Base-by-base conservation (phyloP, 2,888 invertebrate species). In the Brenthis daphne region DNA sequence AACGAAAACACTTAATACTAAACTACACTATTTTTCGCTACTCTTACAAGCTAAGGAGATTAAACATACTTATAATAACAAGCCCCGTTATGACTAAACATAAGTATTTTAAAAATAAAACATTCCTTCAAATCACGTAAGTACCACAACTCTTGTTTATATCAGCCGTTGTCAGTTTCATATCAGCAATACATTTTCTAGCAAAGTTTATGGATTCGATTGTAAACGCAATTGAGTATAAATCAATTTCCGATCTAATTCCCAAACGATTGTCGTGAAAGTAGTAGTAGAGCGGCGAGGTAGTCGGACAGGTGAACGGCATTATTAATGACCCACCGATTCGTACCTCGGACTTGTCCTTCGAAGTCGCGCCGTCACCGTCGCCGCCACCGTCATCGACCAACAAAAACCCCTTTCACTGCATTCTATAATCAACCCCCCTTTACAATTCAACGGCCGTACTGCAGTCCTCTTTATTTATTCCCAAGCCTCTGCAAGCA, bases 291-390 rank as follows among this genome's bases (percentile, higher is more conserved):
- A 73, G 66, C 64, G 73, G 74, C 75, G 74, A 81, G 48, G 81
- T 75, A 82, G 83, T 77, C 77, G 72, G 80, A 78, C 87, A 87
- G 86, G 85, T 89, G 88, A 82, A 73, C 61, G 69, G 73, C 70
- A 84, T 86, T 84, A 89, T 87, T 86, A 85, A 89, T 85, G 83
- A 80, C 75, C 68, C 72, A 74, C 79, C 78, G 82, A 81, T 82
- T 82, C 79, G 79, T 78, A 79, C 79, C 77, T 66, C 63, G 64
- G 67, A 71, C 68, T 53, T 70, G 70, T 69, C 75, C 72, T 69
- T 68, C 68, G 65, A 55, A 73, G 75, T 67, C 60, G 65, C 65
- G 50, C 57, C 67, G 65, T 65, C 57, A 20, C 24, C 69, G 29
- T 64, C 58, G 53, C 64, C 65, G 64, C 55, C 48, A 60, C 54